Percentiles rank a stretch among this genome's conserved stretches.
Conservation (phyloP, 2,113 vertebrate species). For the Tiliqua scincoides region DNA sequence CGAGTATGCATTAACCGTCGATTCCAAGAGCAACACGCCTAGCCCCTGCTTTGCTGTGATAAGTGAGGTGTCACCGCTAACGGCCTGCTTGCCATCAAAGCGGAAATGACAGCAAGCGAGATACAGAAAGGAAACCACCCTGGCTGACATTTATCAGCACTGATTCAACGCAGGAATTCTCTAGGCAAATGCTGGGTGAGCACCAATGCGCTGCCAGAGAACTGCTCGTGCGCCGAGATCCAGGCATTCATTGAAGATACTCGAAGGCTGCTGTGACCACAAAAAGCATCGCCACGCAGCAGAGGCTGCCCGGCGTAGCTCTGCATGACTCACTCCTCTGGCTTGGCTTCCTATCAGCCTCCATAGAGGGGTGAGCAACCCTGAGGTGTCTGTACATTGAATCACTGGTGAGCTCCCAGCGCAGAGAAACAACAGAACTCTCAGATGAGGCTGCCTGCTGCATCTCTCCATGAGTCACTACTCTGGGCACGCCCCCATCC, state of each 20-base stretch:
- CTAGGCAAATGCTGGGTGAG: no score
- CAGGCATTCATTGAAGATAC: background rate
- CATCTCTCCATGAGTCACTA: background rate
- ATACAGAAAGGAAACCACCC: slow-evolving; percentile 23
- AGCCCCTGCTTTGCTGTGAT: slow-evolving; percentile 46
- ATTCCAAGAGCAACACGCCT: no score
- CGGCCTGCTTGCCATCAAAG: background rate
- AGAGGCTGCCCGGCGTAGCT: background rate
- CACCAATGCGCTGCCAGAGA: background rate
- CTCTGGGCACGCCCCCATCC: background rate
- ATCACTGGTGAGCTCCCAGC: no score
- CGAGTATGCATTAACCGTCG: no score
- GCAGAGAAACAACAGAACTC: no score
- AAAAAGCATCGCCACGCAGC: no score
- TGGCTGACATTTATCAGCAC: background rate
- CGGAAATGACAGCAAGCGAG: slow-evolving; percentile 48
- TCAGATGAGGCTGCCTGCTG: background rate
- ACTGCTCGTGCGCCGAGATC: background rate
- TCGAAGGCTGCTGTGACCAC: no score
- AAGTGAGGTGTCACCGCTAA: slow-evolving; percentile 39
- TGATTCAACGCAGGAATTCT: background rate
- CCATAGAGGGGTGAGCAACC: background rate
- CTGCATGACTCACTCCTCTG: background rate
- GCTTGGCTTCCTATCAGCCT: background rate
- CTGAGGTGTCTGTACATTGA: background rate